Percentiles rank a stretch among this genome's conserved stretches.
Conservation (phyloP, 30 jellyfish, hydroid and myxozoan species). For the Nemopilema nomurai region DNA sequence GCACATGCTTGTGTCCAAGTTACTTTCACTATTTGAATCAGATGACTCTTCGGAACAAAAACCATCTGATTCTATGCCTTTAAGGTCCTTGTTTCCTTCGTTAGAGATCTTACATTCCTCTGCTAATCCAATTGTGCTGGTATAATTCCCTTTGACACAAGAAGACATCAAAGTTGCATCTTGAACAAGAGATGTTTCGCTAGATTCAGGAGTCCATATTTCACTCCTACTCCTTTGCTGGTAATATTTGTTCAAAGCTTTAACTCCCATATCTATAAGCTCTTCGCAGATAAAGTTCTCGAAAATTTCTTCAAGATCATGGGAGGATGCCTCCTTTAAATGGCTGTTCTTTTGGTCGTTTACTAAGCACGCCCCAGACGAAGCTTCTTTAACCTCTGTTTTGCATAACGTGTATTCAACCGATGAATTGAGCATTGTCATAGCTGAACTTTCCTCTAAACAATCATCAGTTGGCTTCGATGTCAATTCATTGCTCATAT, state of each 20-base stretch:
- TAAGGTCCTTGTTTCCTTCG: no score
- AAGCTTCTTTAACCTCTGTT: neutral
- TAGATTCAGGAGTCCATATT: neutral
- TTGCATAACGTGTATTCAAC: neutral
- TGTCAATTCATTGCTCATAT: neutral
- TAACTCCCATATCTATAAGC: neutral
- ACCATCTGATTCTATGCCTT: neutral
- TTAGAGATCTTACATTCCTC: no score
- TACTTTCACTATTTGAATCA: neutral
- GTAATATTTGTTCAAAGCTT: constrained; percentile 1
- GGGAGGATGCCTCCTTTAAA: neutral
- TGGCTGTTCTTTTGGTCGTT: neutral
- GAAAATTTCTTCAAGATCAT: neutral
- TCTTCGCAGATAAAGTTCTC: constrained; percentile 10
- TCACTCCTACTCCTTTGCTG: neutral
- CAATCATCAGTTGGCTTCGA: neutral
- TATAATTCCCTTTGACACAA: neutral
- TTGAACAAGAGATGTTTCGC: neutral
- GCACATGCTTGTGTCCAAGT: neutral
- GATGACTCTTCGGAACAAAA: neutral
- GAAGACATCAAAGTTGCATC: neutral
- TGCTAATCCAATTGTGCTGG: neutral
- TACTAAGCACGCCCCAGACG: neutral
- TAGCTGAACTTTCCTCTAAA: neutral
- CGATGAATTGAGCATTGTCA: neutral